These are phyloP conservation scores for Ia io DNA, from an alignment of 2,113 vertebrate genomes.

Conservation along the genomic window DNA sequence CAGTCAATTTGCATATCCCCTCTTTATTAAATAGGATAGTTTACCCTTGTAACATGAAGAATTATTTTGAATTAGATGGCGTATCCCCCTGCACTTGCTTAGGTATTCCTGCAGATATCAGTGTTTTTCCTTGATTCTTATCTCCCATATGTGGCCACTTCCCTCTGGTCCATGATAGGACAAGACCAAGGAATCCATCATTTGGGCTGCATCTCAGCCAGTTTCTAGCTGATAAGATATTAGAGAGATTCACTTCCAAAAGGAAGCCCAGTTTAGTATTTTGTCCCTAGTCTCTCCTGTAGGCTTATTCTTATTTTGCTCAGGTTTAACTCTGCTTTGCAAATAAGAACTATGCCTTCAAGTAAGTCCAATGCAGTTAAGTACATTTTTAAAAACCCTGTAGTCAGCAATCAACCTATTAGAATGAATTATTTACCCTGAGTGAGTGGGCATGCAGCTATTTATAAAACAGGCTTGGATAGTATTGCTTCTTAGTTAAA, in stretches of 20 bases:
- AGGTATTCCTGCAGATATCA: not conserved
- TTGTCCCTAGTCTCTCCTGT: not conserved
- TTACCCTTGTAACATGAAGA: not conserved
- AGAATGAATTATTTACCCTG: constrained; percentile 29
- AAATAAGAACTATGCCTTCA: not conserved
- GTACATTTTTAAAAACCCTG: not conserved
- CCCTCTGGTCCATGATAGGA: not conserved
- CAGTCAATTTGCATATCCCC: too few relatives aligned
- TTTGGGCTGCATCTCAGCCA: not conserved
- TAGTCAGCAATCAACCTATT: not conserved
- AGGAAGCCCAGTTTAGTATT: not conserved
- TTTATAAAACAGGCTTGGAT: not conserved
- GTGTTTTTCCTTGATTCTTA: not conserved
- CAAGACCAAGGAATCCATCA: not conserved
- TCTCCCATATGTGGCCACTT: not conserved
- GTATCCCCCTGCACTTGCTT: not conserved
- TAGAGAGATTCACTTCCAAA: not conserved
- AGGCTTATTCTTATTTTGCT: not conserved
- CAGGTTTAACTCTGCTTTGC: not conserved
- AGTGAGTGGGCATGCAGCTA: not conserved
- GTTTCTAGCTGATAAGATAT: not conserved
- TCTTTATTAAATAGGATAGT: too few relatives aligned
- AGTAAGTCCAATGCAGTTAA: not conserved
- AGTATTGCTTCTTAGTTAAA: constrained; percentile 12
- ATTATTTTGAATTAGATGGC: not conserved